Evolutionary conservation across 92 coral and sea anemone species (phyloP), one percentile per base, ranked within the genome.

Genomic region (Heteractis magnifica): DNA sequence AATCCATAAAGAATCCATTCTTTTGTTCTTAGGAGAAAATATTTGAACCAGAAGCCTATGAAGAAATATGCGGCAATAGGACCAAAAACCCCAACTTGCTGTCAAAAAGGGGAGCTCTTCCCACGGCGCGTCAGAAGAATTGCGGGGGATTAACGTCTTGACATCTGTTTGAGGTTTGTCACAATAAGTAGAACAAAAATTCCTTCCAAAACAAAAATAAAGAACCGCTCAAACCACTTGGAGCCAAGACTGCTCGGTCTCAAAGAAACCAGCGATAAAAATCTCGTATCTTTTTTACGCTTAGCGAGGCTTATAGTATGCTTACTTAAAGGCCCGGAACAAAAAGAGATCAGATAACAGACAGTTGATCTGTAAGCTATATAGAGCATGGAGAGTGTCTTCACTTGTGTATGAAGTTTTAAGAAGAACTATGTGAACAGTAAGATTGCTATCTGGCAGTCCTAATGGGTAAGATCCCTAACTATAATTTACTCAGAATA

Each of bases 201-300:
- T 16, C 6, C 70, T 62, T 62, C 70, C 20, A 34, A 34, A 34
- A 34, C 44, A 34, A 34, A 34, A 34, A 34, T 34, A 18, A 18
- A 18, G 12, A 62, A 62, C 70, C 70, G 70, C 70, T 62, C 70
- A 18, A 62, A 62, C 70, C 70, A 62, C 70, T 62, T 62, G 70
- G 70, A 18, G 70, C 70, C 70, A 62, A 62, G 70, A 23, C 20
- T 62, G 70, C 70, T 18, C 70, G 23, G 26, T 3, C 20, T 20
- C 70, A n/a, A 62, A 62, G 21, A 62, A 62, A 62, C 18, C 70
- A 62, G 23, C 70, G 70, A 62, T 62, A 62, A 62, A 62, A 6
- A 62, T 62, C 70, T 62, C 23, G 26, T 18, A 18, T 62, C 70
- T 62, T 62, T 62, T 34, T 20, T 62, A 12, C 70, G 23, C 20